Conservation (phyloP, 2,797 vertebrate genomes). For the Triplophysa yarkandensis region DNA sequence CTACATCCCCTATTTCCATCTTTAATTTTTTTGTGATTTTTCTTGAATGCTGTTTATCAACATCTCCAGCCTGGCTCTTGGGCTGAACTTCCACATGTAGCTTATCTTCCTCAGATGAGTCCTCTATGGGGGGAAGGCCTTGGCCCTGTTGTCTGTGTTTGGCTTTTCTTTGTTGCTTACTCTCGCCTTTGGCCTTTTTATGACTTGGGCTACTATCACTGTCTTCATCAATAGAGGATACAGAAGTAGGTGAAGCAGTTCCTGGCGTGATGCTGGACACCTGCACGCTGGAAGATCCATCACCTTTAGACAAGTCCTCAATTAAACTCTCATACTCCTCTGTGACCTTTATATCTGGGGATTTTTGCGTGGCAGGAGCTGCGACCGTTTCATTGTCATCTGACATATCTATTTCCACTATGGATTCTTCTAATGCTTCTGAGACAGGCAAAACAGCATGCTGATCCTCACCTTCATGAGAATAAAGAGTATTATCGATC, state of each 20-base stretch:
- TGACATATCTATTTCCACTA: conserved; percentile 34
- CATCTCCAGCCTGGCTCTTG: conserved; percentile 81
- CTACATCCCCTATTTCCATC: conserved; percentile 75
- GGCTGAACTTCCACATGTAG: conserved; percentile 79
- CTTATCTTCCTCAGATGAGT: conserved; percentile 95
- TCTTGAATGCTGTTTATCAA: conserved; percentile 78
- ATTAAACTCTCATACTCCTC: conserved; percentile 86
- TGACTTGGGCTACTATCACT: conserved; percentile 95
- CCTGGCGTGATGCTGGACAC: conserved; percentile 91
- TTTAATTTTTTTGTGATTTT: conserved; percentile 82
- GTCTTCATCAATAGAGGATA: conserved; percentile 96
- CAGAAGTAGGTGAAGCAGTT: conserved; percentile 90
- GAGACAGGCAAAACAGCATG: conserved; percentile 58
- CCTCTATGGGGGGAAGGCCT: conserved; percentile 88
- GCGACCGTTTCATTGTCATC: conserved; percentile 25
- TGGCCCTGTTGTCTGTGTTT: conserved; percentile 89
- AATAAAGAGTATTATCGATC: conserved; percentile 67
- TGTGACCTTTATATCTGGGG: conserved; percentile 70
- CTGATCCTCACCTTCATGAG: conserved; percentile 72
- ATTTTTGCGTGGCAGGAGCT: conserved; percentile 72
- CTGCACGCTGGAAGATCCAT: conserved; percentile 92
- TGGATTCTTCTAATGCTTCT: conserved; percentile 35
- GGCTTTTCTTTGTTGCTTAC: conserved; percentile 89
- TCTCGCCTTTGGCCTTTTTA: conserved; percentile 85
- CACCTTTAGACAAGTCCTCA: conserved; percentile 90